Percentiles rank a stretch among this genome's conserved stretches.
Conservation (phyloP, 2,888 invertebrate genomes). For the Argyresthia goedartella region DNA sequence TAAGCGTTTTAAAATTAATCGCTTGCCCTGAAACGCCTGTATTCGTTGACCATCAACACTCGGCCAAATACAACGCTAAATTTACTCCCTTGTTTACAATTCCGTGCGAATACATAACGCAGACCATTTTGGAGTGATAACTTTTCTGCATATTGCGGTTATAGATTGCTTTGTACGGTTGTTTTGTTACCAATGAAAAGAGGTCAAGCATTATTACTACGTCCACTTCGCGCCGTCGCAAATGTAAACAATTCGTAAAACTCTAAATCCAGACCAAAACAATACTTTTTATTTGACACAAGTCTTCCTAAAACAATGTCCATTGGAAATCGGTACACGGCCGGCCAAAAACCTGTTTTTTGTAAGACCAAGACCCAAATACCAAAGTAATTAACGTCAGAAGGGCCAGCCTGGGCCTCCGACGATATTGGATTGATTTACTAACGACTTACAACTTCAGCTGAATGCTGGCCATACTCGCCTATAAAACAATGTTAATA, state of each 20-base stretch:
- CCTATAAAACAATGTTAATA: no score
- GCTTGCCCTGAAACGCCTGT: slow-evolving; percentile 35
- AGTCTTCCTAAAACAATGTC: not conserved
- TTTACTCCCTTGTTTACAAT: no score
- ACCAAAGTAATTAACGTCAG: not conserved
- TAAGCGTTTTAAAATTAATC: slow-evolving; percentile 58
- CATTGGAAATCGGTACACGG: not conserved
- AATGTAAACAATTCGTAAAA: slow-evolving; percentile 18
- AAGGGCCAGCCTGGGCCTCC: not conserved
- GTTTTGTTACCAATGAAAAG: not conserved
- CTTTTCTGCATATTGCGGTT: no score
- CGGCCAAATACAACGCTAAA: not conserved
- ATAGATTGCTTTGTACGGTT: not conserved
- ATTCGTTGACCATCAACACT: slow-evolving; percentile 25
- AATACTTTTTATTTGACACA: not conserved
- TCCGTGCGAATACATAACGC: no score
- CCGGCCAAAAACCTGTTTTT: slow-evolving; percentile 31
- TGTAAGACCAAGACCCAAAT: slow-evolving; percentile 30
- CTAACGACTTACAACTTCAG: not conserved
- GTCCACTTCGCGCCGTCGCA: slow-evolving; percentile 5
- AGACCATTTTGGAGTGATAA: no score
- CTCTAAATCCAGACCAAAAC: not conserved
- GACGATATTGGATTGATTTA: not conserved
- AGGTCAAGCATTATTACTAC: slow-evolving; percentile 1
- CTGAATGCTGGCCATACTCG: no score